Percentiles rank a stretch among this genome's conserved stretches.
Evolutionary conservation across 2,888 invertebrate genomes (phyloP).

Genomic region (Brachyptera putata): DNA sequence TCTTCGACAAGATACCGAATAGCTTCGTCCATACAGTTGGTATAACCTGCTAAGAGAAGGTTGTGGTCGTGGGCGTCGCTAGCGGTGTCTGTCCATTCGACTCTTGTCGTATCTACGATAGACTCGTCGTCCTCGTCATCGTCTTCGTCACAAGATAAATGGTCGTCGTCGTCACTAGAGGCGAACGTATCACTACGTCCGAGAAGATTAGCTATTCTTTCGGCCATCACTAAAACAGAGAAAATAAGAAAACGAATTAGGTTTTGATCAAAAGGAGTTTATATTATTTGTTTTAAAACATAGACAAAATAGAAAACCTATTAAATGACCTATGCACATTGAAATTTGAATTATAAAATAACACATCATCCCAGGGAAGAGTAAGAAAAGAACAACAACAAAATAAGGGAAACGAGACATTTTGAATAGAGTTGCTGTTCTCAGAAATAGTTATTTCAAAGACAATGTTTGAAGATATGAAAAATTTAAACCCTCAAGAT

Average conservation of each 20-base stretch:
- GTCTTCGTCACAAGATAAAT: slow-evolving; percentile 1
- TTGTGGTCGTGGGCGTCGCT: slow-evolving; percentile 8
- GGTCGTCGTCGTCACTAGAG: slow-evolving; percentile 15
- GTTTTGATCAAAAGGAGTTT: background rate
- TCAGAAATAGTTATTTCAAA: too few relatives aligned
- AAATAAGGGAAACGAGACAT: too few relatives aligned
- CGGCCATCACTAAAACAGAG: slow-evolving; percentile 25
- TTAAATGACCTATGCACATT: too few relatives aligned
- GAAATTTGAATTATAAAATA: too few relatives aligned
- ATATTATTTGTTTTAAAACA: too few relatives aligned
- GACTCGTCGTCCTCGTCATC: slow-evolving; percentile 22
- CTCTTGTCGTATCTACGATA: background rate
- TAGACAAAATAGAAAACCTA: too few relatives aligned
- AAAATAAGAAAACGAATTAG: slow-evolving; percentile 4
- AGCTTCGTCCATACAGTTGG: slow-evolving; percentile 40
- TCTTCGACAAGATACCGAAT: slow-evolving; percentile 39
- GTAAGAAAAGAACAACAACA: too few relatives aligned
- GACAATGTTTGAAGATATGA: too few relatives aligned
- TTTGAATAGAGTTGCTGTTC: too few relatives aligned
- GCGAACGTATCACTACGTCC: slow-evolving; percentile 15
- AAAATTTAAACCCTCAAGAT: too few relatives aligned
- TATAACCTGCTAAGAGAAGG: slow-evolving; percentile 38
- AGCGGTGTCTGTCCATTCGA: slow-evolving; percentile 4
- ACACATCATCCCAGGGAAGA: too few relatives aligned
- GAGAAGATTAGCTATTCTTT: slow-evolving; percentile 23